Evolutionary conservation across 1,140 invertebrate species (phyloP).

Genomic region (Zaprionus inermis): DNA sequence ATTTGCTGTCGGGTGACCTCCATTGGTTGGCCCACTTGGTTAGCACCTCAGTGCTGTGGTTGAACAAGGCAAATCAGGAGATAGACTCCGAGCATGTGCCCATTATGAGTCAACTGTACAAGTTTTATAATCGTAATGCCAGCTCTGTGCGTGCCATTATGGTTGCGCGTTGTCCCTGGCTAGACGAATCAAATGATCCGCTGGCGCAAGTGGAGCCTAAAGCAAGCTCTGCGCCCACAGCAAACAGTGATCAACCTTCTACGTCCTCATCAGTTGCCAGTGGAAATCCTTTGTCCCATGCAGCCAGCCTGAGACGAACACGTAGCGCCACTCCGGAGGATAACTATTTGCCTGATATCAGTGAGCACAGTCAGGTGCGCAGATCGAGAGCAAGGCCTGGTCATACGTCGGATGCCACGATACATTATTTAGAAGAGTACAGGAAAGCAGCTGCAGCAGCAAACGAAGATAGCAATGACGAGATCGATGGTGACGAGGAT

Average conservation of each 20-base stretch:
- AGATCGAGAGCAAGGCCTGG: constrained; percentile 46
- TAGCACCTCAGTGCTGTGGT: constrained; percentile 91
- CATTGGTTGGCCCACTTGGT: constrained; percentile 92
- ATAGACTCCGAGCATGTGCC: constrained; percentile 92
- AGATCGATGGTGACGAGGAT: constrained; percentile 66
- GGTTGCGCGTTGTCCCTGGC: constrained; percentile 84
- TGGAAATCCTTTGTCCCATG: constrained; percentile 69
- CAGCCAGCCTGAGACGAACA: constrained; percentile 55
- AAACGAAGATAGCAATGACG: constrained; percentile 40
- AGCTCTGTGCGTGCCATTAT: constrained; percentile 86
- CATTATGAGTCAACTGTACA: constrained; percentile 91
- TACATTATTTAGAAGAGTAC: constrained; percentile 74
- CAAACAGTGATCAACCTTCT: constrained; percentile 13
- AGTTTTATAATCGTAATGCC: constrained; percentile 93
- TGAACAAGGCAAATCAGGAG: constrained; percentile 94
- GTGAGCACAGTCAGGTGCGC: constrained; percentile 46
- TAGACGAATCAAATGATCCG: constrained; percentile 76
- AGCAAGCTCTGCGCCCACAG: not conserved
- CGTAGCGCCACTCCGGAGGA: constrained; percentile 63
- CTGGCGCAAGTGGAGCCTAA: constrained; percentile 15
- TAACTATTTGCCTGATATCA: constrained; percentile 67
- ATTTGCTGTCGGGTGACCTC: constrained; percentile 92
- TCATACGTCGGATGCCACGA: constrained; percentile 55
- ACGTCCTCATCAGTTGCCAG: constrained; percentile 34
- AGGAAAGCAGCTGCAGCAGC: constrained; percentile 48